These are phyloP conservation scores for Calliphora vomitoria DNA, from an alignment of 2,888 invertebrate species.

Conservation along the genomic window DNA sequence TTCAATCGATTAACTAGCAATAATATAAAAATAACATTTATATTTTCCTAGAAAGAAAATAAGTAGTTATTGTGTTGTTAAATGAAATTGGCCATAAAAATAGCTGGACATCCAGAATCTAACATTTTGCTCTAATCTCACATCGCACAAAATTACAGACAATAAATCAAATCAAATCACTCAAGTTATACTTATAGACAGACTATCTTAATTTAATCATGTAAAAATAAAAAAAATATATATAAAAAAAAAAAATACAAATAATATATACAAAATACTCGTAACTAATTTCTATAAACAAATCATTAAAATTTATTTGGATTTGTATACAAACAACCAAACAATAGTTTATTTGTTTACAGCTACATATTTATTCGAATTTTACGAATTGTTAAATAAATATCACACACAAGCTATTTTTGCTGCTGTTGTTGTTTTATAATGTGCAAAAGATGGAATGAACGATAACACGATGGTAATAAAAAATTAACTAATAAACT, in stretches of 20 bases:
- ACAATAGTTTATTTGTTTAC: constrained; percentile 6
- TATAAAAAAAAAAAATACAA: not conserved
- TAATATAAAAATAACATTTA: not conserved
- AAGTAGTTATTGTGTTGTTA: not conserved
- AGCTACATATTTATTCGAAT: not conserved
- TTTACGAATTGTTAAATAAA: constrained; percentile 23
- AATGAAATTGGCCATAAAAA: not conserved
- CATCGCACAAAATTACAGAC: not conserved
- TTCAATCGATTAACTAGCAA: not conserved
- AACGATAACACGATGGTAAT: constrained; percentile 26
- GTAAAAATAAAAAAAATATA: not conserved
- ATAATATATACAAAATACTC: not conserved
- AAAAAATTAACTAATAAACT: constrained; percentile 6
- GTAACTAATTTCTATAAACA: constrained; percentile 17
- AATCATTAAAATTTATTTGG: constrained; percentile 28
- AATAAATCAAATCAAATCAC: constrained; percentile 20
- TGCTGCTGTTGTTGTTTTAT: constrained; percentile 1
- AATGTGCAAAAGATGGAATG: constrained; percentile 29
- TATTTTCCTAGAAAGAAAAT: not conserved
- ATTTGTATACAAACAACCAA: not conserved
- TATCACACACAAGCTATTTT: not conserved
- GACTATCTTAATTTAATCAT: constrained; percentile 27
- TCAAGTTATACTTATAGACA: constrained; percentile 28
- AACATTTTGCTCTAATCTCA: not conserved
- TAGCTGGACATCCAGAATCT: not conserved